phyloP scores from a whole-genome alignment of 2,797 vertebrate genomes.

The Fundulus diaphanus region DNA sequence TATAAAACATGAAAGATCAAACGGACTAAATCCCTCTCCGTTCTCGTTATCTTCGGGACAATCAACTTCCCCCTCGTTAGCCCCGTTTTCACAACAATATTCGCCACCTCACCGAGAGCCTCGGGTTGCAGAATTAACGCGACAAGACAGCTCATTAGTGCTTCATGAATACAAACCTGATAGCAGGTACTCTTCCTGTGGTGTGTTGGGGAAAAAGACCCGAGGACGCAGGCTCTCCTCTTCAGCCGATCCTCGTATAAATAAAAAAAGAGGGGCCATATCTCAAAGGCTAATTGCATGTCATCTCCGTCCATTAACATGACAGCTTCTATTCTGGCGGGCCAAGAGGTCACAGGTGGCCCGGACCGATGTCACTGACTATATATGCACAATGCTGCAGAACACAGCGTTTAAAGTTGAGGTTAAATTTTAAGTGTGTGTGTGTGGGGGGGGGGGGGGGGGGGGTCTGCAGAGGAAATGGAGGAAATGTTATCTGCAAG shows the following conservation, averaged over 20 bases:
- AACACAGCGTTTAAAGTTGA: slow-evolving; percentile 46
- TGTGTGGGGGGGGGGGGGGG: too few species aligned
- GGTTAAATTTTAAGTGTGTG: too few species aligned
- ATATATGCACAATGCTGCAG: slow-evolving; percentile 59
- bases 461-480: slow-evolving; percentile 36
- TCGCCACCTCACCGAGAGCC: slow-evolving; percentile 57
- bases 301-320: slow-evolving; percentile 89
- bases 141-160: slow-evolving; percentile 75
- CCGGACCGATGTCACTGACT: slow-evolving; percentile 33
- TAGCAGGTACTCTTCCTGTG: slow-evolving; percentile 79
- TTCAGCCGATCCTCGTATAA: slow-evolving; percentile 77
- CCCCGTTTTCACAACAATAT: slow-evolving; percentile 58
- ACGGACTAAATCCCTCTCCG: slow-evolving; percentile 10
- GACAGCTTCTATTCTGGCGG: slow-evolving; percentile 70
- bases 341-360: slow-evolving; percentile 60
- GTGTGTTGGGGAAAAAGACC: slow-evolving; percentile 65
- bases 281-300: slow-evolving; percentile 91
- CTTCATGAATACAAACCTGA: slow-evolving; percentile 66
- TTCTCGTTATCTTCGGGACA: slow-evolving; percentile 55
- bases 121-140: slow-evolving; percentile 59
- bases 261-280: slow-evolving; percentile 69
- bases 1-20: slow-evolving; percentile 9
- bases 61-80: slow-evolving; percentile 67
- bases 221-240: slow-evolving; percentile 76
- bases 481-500: slow-evolving; percentile 39